Conservation (phyloP, 2,797 vertebrate genomes). For the Pangasius macronema region DNA sequence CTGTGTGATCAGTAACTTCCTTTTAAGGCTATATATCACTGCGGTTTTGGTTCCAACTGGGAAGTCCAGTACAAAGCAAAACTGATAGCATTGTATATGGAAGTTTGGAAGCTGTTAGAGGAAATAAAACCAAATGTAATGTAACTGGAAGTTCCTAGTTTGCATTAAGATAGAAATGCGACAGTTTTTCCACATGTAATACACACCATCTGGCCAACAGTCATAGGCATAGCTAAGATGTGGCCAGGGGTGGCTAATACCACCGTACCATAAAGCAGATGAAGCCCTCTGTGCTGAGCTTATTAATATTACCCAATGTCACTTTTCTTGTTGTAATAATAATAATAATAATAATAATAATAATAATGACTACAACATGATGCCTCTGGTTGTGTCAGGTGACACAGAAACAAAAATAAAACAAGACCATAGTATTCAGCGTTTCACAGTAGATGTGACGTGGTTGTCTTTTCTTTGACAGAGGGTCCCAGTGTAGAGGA, state of each 20-base stretch:
- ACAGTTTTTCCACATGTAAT: neutral
- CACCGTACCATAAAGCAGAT: neutral
- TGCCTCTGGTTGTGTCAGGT: neutral
- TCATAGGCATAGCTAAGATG: neutral
- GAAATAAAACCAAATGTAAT: conserved; percentile 9
- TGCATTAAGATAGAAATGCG: neutral
- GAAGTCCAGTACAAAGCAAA: conserved; percentile 33
- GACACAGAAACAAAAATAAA: neutral
- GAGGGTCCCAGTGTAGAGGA: neutral
- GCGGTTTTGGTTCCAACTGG: neutral
- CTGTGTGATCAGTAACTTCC: conserved; percentile 17
- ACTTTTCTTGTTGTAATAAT: neutral
- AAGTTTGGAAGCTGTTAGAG: conserved; percentile 9
- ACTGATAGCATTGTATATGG: neutral
- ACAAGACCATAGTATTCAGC: no score
- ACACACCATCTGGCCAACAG: neutral
- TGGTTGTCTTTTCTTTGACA: conserved; percentile 7
- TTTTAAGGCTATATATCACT: neutral
- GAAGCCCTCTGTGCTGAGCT: neutral
- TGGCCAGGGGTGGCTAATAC: neutral
- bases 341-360: neutral
- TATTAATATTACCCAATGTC: neutral
- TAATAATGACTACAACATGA: neutral
- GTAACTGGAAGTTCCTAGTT: conserved; percentile 32
- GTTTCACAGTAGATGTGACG: neutral